Conservation (phyloP, 2,113 vertebrate genomes). For the Ictalurus punctatus region DNA sequence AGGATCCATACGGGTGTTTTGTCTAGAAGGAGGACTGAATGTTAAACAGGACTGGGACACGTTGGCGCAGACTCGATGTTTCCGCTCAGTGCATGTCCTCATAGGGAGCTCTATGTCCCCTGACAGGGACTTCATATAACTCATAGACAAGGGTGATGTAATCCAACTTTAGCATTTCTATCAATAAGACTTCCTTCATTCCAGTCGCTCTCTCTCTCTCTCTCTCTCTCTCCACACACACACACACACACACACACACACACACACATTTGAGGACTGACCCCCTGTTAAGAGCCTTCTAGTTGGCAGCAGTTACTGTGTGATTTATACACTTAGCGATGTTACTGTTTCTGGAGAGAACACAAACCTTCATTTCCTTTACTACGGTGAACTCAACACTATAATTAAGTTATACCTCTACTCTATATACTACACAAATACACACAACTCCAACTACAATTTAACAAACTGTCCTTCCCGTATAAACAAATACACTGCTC, state of each 20-base stretch:
- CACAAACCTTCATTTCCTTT: constrained; percentile 22
- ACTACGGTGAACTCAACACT: constrained; percentile 10
- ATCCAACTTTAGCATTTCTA: constrained; percentile 56
- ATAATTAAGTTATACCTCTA: constrained; percentile 32
- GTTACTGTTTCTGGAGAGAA: constrained; percentile 56
- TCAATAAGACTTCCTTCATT: constrained; percentile 56
- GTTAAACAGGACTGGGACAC: constrained; percentile 31
- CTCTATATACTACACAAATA: constrained; percentile 2
- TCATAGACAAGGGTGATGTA: constrained; percentile 56
- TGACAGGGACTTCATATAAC: constrained; percentile 62
- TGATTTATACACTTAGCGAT: constrained; percentile 63
- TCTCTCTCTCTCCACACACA: constrained; percentile 56
- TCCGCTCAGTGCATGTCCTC: constrained; percentile 14
- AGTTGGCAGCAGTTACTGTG: constrained; percentile 30
- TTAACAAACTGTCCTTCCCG: neutral
- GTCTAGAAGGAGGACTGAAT: constrained; percentile 24
- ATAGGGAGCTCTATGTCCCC: constrained; percentile 30
- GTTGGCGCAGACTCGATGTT: constrained; percentile 9
- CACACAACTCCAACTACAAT: constrained; percentile 6
- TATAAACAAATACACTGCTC: neutral
- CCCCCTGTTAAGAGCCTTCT: constrained; percentile 19
- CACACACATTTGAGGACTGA: constrained; percentile 15
- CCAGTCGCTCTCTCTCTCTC: constrained; percentile 47
- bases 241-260: constrained; percentile 31
- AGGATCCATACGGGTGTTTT: constrained; percentile 20